These are phyloP conservation scores for Molothrus aeneus DNA, from an alignment of 2,797 vertebrate species.

Conservation along the genomic window DNA sequence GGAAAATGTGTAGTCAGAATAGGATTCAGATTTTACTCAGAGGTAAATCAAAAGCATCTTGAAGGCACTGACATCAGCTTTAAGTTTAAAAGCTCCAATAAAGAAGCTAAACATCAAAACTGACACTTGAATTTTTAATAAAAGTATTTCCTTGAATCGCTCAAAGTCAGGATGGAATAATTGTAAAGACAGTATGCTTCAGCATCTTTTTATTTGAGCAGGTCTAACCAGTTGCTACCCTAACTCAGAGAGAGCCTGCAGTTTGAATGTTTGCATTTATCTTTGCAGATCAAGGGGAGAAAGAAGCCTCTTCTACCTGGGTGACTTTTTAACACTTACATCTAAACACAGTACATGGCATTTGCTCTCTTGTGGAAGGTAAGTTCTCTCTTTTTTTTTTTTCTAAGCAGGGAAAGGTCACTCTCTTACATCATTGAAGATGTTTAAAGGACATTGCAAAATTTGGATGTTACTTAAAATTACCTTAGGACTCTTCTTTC, in stretches of 20 bases:
- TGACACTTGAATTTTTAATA: background rate
- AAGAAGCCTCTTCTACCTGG: background rate
- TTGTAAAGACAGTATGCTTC: background rate
- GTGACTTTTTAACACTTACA: background rate
- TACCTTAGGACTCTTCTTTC: background rate
- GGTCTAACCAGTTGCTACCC: background rate
- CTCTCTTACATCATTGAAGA: background rate
- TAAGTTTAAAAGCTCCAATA: background rate
- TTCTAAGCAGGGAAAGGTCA: background rate
- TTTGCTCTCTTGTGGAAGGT: background rate
- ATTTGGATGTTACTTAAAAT: background rate
- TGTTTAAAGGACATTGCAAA: background rate
- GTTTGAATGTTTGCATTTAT: background rate
- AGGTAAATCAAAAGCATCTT: background rate
- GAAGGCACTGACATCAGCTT: background rate
- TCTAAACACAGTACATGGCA: background rate
- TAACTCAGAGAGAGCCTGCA: background rate
- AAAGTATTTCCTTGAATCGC: background rate
- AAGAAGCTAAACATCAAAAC: background rate
- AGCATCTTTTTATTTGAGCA: background rate
- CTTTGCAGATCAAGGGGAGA: background rate
- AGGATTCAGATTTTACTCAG: background rate
- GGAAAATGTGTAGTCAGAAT: fast-evolving
- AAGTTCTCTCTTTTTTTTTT: background rate
- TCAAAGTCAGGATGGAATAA: background rate